Percentiles rank a stretch among this genome's conserved stretches.
phyloP scores from a whole-genome alignment of 2,797 vertebrate genomes.

The Coilia nasus region DNA sequence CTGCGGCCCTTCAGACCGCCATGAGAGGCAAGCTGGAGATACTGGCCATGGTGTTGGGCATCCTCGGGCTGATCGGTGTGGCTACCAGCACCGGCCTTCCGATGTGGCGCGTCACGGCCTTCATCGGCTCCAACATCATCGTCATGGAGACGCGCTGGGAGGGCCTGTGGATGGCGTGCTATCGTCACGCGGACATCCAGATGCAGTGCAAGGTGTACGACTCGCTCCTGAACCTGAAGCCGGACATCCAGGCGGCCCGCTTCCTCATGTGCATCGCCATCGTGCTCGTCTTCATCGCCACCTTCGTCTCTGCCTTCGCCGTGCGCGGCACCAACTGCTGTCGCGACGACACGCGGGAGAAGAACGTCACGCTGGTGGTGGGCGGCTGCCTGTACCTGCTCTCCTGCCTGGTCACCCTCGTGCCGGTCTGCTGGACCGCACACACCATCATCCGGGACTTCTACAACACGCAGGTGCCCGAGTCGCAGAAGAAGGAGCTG shows the following conservation, averaged over 20 bases:
- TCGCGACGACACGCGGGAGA: conserved; percentile 12
- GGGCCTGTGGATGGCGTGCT: conserved; percentile 43
- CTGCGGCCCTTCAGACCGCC: background rate
- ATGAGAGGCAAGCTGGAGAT: conserved; percentile 70
- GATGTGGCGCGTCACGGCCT: conserved; percentile 47
- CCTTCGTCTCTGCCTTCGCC: conserved; percentile 65
- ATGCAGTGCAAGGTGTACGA: conserved; percentile 80
- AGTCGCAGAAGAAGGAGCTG: conserved; percentile 70
- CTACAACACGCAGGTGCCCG: conserved; percentile 63
- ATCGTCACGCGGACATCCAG: conserved; percentile 27
- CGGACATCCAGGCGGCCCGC: conserved; percentile 43
- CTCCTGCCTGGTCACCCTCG: conserved; percentile 59
- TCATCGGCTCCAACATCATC: conserved; percentile 40
- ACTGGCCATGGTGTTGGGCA: conserved; percentile 37
- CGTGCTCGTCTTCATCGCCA: background rate
- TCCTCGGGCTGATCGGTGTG: conserved; percentile 33
- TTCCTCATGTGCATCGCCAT: conserved; percentile 34
- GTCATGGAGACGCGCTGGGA: conserved; percentile 44
- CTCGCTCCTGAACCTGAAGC: conserved; percentile 43
- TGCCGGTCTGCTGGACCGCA: conserved; percentile 80
- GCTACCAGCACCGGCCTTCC: conserved; percentile 15
- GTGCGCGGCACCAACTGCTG: conserved; percentile 59
- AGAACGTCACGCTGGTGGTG: conserved; percentile 62
- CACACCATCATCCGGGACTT: conserved; percentile 76
- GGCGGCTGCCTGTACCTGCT: conserved; percentile 71